Conservation (phyloP, 2,797 vertebrate genomes). For the Clamator glandarius region DNA sequence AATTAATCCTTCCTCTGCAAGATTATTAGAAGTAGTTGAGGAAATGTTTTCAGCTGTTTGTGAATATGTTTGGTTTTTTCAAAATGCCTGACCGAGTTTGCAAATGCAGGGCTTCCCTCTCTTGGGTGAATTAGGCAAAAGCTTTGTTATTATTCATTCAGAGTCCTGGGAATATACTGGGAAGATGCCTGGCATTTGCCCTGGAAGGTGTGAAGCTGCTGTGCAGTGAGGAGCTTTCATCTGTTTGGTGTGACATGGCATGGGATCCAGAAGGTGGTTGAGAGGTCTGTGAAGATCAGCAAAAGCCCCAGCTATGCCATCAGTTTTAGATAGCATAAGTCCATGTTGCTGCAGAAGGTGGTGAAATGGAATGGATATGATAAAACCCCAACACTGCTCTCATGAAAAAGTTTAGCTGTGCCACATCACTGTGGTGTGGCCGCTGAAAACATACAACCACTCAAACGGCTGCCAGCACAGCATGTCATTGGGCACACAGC, state of each 20-base stretch:
- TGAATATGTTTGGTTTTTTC: neutral
- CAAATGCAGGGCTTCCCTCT: neutral
- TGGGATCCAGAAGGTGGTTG: neutral
- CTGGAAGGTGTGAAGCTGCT: neutral
- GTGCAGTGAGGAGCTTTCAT: neutral
- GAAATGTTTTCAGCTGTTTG: neutral
- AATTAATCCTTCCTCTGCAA: neutral
- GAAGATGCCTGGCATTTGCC: neutral
- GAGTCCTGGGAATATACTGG: neutral
- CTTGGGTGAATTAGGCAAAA: neutral
- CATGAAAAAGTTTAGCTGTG: neutral
- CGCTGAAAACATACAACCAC: neutral
- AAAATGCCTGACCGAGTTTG: neutral
- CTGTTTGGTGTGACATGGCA: neutral
- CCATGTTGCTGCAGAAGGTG: neutral
- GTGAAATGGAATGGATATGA: neutral
- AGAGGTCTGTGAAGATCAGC: neutral
- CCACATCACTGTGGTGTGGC: neutral
- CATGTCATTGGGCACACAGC: neutral
- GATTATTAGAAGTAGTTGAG: neutral
- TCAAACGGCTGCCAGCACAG: neutral
- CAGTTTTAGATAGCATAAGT: neutral
- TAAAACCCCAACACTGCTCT: neutral
- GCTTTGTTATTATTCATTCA: neutral
- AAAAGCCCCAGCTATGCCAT: fast-evolving